Evolutionary conservation across 2,797 vertebrate species (phyloP).

Genomic region (Sebastes kiyomatsui): DNA sequence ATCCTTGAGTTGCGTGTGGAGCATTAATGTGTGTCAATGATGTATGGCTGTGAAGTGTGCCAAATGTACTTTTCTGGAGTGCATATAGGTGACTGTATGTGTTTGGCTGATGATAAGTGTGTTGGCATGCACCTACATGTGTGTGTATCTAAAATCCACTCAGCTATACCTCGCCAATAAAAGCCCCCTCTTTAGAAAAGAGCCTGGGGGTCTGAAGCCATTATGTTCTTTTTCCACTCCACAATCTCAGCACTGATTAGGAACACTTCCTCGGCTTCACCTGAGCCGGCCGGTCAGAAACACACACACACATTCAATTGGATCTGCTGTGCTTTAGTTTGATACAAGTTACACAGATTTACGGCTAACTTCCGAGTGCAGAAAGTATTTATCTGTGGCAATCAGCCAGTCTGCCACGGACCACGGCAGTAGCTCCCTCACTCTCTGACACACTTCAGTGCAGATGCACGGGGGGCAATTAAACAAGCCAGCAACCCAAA

Average conservation of each 20-base stretch:
- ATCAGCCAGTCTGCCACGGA: constrained; percentile 21
- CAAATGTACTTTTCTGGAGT: neutral
- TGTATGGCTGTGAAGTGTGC: constrained; percentile 15
- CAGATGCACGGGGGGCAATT: constrained; percentile 39
- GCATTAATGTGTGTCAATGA: constrained; percentile 9
- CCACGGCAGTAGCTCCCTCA: constrained; percentile 2
- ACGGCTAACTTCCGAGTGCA: neutral
- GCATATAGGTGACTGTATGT: neutral
- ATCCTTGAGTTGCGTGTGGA: constrained; percentile 17
- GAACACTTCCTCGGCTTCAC: constrained; percentile 58
- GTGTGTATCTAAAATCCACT: constrained; percentile 15
- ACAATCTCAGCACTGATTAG: constrained; percentile 59
- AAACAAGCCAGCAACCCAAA: constrained; percentile 41
- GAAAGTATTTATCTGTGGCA: constrained; percentile 33
- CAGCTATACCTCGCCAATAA: constrained; percentile 42
- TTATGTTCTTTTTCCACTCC: constrained; percentile 56
- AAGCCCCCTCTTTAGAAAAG: constrained; percentile 23
- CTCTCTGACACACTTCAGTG: constrained; percentile 25
- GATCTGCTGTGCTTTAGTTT: neutral
- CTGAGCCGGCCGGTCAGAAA: constrained; percentile 31
- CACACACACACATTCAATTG: neutral
- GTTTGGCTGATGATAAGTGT: neutral
- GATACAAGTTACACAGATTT: neutral
- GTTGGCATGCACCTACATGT: neutral
- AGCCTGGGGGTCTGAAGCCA: constrained; percentile 39